Evolutionary conservation across 2,888 invertebrate genomes (phyloP), one percentile per base, ranked within the genome.

Genomic region (Amphipyra berbera): DNA sequence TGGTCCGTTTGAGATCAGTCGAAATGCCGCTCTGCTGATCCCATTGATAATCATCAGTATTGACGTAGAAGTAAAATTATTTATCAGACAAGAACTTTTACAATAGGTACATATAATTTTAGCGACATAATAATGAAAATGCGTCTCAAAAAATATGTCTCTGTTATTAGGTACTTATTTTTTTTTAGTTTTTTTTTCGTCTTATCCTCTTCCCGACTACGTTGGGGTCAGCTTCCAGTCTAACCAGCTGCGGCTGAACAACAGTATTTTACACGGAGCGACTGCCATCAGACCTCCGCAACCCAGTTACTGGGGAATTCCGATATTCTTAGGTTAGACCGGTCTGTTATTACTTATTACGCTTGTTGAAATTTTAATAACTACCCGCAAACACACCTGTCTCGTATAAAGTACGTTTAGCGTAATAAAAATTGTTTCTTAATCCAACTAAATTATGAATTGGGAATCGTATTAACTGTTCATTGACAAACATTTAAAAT

Each of bases 381-480:
- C 49, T 42, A 40, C 58, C 12, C 14, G 9, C 35, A 15, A 9
- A 30, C 40, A 27, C 67, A 70, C 45, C 72, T 71, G 72, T 55
- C 61, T 30, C 12, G 10, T 30, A 45, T 40, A 27, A 30, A 27
- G 38, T 13, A n/a, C 27, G 37, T 13, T 66, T 45, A 33, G 49
- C 35, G 15, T n/a, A 66, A 41, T 66, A 50, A 48, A 61, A 56
- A 57, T 61, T 46, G 74, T 68, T 78, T 78, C 61, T 58, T 67
- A 47, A 56, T 56, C 53, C 52, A 13, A 68, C 44, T 63, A 49
- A 61, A 72, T 48, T 62, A 53, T 58, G 10, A 42, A 58, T 44
- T 14, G 40, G 30, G 40, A 48, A 41, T 50, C 50, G 15, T 13
- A 53, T 48, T 41, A 46, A 42, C 41, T 50, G 61, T 54, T 52